Evolutionary conservation across 2,113 vertebrate genomes (phyloP), one percentile per base, ranked within the genome.

Genomic region (Mugil cephalus): DNA sequence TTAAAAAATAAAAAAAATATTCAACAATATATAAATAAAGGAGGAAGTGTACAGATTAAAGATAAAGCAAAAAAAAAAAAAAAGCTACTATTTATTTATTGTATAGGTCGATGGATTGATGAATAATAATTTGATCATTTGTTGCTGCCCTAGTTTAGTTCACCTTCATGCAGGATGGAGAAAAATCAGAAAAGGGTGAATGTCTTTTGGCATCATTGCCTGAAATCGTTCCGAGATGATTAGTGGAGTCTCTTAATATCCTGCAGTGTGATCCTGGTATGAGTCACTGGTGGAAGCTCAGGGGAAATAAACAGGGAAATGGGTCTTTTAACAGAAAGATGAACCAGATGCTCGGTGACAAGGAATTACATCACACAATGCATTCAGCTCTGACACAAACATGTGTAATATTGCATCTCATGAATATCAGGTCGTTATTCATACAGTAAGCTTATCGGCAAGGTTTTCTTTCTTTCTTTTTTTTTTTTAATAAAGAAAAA

Each of bases 401-500:
- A 50, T 4, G 46, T 77, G 67, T 76, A 43, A 5, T 11, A 17
- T 38, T 50, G 38, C 55, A 45, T 39, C 55, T 42, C 55, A 35
- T 60, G 69, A 71, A 74, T 45, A 58, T 56, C 51, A 46, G 34
- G 1, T 45, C 64, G 66, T 74, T 54, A 40, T 67, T 72, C 50
- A 8, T 3, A 34, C 62, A 61, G 8, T 39, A 62, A 64, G 52
- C 69, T 64, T 35, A 43, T 67, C 71, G 62, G 39, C 13, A 15
- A n/a, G 47, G 14, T 47, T 74, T 50, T 47, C 18, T 40, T 52
- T 8, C 35, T 40, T 46, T 38, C 14, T 47, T 40, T 52, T 8
- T 40, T 40, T 46, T 43, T n/a, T 47, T 38, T 12, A 15, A 53
- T 54, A 12, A 67, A 54, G 67, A 15, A 62, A 30, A 65, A 62